Evolutionary conservation across 2,888 invertebrate species (phyloP), one percentile per base, ranked within the genome.

Genomic region (Elmis aenea): DNA sequence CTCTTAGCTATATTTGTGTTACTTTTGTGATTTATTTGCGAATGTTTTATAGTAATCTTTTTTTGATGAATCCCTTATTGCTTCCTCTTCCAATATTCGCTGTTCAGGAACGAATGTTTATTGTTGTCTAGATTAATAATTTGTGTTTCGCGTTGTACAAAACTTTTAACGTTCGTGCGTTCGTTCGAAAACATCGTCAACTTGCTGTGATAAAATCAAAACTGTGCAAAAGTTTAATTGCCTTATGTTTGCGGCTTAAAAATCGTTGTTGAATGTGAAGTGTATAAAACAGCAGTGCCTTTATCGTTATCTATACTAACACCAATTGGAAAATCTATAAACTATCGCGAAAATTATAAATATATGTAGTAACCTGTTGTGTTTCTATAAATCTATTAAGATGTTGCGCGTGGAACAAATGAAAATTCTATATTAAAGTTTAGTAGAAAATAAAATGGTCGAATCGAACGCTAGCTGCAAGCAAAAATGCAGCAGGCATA

Each of bases 401-500:
- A 43, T 39, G 38, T 43, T 38, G 23, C 34, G 22, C 35, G 23
- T 20, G 28, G 26, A 26, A 15, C 22, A 30, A 24, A 27, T 28
- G 5, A 29, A 37, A 37, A 25, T 14, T 36, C 31, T 32, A 40
- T 41, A 41, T 45, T 38, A 33, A 34, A 27, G 35, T 38, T 41
- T 36, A 35, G 33, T 13, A 13, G 14, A 20, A 31, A 42, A 42
- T n/a, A 60, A 51, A 49, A 68, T 68, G 68, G 68, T 68, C 38
- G 68, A 68, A 52, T 66, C 67, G 22, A 68, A 65, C 43, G 59
- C 59, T 15, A 59, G 59, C 36, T 65, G 66, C 51, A 46, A 56
- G 14, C 61, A 58, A 42, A 64, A 62, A 47, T 65, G 65, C 49
- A 57, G 52, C 33, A 52, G 59, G 27, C 59, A 60, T 38, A 58